Evolutionary conservation across 2,113 vertebrate genomes (phyloP), one percentile per base, ranked within the genome.

Genomic region (Anoura caudifer): DNA sequence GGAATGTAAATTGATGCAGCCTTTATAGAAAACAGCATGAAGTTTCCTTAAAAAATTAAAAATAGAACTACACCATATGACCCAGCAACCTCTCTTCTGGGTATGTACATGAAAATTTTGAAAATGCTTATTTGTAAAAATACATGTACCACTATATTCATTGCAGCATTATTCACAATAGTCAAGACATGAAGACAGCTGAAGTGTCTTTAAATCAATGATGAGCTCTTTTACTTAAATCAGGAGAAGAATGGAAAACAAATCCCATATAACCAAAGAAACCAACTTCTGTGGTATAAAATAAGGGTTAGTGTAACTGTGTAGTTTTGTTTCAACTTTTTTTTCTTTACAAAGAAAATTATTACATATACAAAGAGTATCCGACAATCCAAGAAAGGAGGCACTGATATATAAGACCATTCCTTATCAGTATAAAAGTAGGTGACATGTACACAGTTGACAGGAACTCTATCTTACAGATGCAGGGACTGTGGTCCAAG

Each of bases 281-380:
- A 63, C n/a, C 76, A 15, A 65, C 38, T 8, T 87, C 76, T 63
- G 19, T 5, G 43, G 12, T 72, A 15, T 61, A 77, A 50, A 26
- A 43, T 95, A 43, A 79, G 56, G 54, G 28, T 76, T 73, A 91
- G 24, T 83, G 36, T 69, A 95, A 75, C 0, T 2, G 1, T 47
- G 33, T 14, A 91, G 65, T 54, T 82, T 72, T 69, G 31, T 95
- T 90, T 96, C 0, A 11, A 12, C 41, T 77, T 38, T 94, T 52
- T 65, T 73, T 52, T 91, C 76, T 91, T 97, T 83, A 87, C 50
- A 83, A 95, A 47, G 45, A 86, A 87, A 95, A 87, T 65, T 28
- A 50, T 6, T 95, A 84, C 43, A 54, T 38, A 52, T 16, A 83
- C 24, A 83, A 87, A 82, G 6, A 19, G 12, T 47, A 43, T 94